phyloP scores from a whole-genome alignment of 2,113 vertebrate species.

The Otis tarda region DNA sequence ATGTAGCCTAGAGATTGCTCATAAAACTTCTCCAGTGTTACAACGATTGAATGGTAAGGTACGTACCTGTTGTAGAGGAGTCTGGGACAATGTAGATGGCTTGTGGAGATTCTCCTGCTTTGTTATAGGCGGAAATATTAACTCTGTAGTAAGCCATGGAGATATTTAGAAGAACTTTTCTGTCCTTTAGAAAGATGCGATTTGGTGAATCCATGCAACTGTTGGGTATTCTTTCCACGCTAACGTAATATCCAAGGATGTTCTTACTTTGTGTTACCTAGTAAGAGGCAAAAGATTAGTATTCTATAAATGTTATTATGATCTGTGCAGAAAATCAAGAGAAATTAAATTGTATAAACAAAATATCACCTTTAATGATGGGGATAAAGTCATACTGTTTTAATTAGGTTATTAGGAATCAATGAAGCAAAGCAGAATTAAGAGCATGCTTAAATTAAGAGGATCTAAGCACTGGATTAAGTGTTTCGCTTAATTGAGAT shows the following conservation, averaged over 20 bases:
- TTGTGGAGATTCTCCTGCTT: conserved; percentile 57
- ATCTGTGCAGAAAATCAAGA: not conserved
- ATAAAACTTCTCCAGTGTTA: not conserved
- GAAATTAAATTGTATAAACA: not conserved
- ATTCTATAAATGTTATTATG: not conserved
- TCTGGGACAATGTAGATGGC: conserved; percentile 27
- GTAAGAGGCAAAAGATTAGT: not conserved
- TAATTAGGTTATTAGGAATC: conserved; percentile 22
- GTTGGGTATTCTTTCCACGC: conserved; percentile 56
- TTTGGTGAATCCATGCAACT: not conserved
- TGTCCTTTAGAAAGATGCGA: not conserved
- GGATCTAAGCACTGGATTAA: not conserved
- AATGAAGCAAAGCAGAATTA: not conserved
- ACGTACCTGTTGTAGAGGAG: not conserved
- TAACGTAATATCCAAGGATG: conserved; percentile 8
- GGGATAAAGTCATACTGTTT: not conserved
- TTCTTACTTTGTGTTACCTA: conserved; percentile 32
- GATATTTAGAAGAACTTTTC: conserved; percentile 34
- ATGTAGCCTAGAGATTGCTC: not conserved
- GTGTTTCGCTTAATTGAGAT: not conserved
- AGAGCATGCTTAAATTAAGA: not conserved
- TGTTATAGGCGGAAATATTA: conserved; percentile 55
- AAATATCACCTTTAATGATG: not conserved
- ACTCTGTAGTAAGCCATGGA: conserved; percentile 49
- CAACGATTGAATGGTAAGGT: not conserved